phyloP scores from a whole-genome alignment of 2,797 vertebrate genomes.

The Falco cherrug region DNA sequence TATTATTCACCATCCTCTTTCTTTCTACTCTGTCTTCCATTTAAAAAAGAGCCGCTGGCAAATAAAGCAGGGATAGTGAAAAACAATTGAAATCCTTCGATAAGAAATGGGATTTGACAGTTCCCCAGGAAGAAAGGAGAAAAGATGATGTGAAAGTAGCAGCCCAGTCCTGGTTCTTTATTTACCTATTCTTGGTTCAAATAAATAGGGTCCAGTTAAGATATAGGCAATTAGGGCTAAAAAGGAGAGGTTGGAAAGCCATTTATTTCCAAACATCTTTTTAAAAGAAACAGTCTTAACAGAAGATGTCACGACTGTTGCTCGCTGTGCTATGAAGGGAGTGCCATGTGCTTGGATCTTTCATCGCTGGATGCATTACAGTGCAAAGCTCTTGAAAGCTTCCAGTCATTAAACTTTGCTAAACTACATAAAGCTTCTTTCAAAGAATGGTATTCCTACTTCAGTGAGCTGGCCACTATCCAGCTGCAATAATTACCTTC shows the following conservation, averaged over 20 bases:
- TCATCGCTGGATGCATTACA: not conserved
- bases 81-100: not conserved
- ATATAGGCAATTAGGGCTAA: not conserved
- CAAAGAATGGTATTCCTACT: conserved; percentile 2
- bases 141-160: not conserved
- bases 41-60: not conserved
- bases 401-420: conserved; percentile 12
- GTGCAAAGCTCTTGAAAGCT: conserved; percentile 21
- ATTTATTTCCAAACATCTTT: not conserved
- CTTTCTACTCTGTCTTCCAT: not conserved
- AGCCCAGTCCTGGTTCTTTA: not conserved
- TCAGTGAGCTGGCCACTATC: conserved; percentile 24
- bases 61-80: not conserved
- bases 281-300: not conserved
- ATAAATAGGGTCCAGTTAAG: not conserved
- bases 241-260: not conserved
- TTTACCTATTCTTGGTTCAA: not conserved
- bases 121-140: not conserved
- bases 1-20: not conserved
- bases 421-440: not conserved
- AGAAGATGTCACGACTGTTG: not conserved
- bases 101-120: not conserved
- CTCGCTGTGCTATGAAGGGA: not conserved
- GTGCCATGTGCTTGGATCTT: not conserved
- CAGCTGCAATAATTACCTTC: conserved; percentile 43